These are phyloP conservation scores for Drosophila trapezifrons DNA, from an alignment of 1,140 invertebrate genomes.

Conservation along the genomic window DNA sequence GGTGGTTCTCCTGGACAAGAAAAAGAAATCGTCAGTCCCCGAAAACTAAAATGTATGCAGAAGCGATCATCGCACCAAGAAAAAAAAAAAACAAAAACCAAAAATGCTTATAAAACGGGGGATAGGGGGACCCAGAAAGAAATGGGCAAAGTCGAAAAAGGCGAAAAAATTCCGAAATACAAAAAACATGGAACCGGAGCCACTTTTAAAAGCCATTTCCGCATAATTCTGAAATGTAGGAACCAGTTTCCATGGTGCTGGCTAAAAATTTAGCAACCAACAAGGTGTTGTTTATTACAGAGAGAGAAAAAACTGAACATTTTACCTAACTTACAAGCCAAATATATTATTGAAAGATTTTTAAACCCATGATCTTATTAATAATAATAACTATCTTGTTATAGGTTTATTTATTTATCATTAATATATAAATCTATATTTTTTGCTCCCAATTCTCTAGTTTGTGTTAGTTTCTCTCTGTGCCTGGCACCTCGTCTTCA, in stretches of 20 bases:
- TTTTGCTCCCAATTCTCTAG: neutral
- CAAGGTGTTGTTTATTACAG: slow-evolving; percentile 21
- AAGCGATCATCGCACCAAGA: slow-evolving; percentile 30
- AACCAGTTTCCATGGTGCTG: slow-evolving; percentile 64
- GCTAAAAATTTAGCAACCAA: slow-evolving; percentile 50
- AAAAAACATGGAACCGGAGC: slow-evolving; percentile 42
- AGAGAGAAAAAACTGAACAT: neutral
- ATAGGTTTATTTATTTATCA: neutral
- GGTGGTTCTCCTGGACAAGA: slow-evolving; percentile 25
- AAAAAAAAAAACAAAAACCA: slow-evolving; percentile 31
- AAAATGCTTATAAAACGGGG: slow-evolving; percentile 10
- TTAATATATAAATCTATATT: neutral
- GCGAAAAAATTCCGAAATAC: slow-evolving; percentile 24
- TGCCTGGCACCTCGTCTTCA: slow-evolving; percentile 35
- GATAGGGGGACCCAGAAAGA: slow-evolving; percentile 19
- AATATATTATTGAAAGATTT: neutral
- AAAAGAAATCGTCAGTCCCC: slow-evolving; percentile 66
- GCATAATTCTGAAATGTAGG: slow-evolving; percentile 71
- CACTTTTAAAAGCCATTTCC: slow-evolving; percentile 67
- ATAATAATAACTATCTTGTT: neutral
- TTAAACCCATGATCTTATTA: neutral
- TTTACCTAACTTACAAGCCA: neutral
- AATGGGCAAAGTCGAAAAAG: slow-evolving; percentile 29
- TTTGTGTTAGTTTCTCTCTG: neutral
- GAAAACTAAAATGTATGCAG: slow-evolving; percentile 37